Percentiles rank a stretch among this genome's conserved stretches.
These are phyloP conservation scores for Heliconius himera DNA, from an alignment of 1,140 invertebrate genomes.

Conservation along the genomic window DNA sequence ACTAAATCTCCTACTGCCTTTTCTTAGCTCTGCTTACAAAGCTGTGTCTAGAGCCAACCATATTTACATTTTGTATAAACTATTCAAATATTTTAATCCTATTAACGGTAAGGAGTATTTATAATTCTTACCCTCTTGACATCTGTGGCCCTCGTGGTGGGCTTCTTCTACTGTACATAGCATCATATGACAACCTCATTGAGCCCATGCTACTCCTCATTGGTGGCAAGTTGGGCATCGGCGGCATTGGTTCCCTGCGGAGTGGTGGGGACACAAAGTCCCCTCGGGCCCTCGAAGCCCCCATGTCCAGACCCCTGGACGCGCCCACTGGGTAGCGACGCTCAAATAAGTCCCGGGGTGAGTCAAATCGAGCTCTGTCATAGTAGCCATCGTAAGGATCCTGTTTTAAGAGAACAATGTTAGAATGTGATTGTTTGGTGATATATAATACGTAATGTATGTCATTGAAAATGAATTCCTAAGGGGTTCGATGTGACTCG, in stretches of 20 bases:
- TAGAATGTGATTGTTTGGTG: background rate
- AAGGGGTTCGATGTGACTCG: constrained; percentile 15
- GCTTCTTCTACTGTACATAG: constrained; percentile 90
- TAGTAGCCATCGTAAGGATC: constrained; percentile 91
- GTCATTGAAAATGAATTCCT: constrained; percentile 11
- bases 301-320: constrained; percentile 83
- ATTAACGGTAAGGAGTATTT: no score
- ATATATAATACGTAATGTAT: background rate
- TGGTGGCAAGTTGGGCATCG: constrained; percentile 84
- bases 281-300: constrained; percentile 83
- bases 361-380: constrained; percentile 88
- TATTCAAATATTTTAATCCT: no score
- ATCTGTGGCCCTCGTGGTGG: constrained; percentile 83
- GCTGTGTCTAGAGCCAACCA: no score
- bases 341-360: constrained; percentile 89
- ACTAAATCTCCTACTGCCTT: no score
- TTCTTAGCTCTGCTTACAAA: no score
- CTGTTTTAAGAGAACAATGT: constrained; percentile 71
- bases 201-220: constrained; percentile 83
- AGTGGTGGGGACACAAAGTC: constrained; percentile 86
- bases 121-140: constrained; percentile 70
- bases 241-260: constrained; percentile 85
- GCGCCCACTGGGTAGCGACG: constrained; percentile 87
- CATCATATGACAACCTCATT: constrained; percentile 86
- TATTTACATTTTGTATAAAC: no score